Percentiles rank a stretch among this genome's conserved stretches.
phyloP scores from a whole-genome alignment of 2,888 invertebrate species.

The Marasmarcha lunaedactyla region DNA sequence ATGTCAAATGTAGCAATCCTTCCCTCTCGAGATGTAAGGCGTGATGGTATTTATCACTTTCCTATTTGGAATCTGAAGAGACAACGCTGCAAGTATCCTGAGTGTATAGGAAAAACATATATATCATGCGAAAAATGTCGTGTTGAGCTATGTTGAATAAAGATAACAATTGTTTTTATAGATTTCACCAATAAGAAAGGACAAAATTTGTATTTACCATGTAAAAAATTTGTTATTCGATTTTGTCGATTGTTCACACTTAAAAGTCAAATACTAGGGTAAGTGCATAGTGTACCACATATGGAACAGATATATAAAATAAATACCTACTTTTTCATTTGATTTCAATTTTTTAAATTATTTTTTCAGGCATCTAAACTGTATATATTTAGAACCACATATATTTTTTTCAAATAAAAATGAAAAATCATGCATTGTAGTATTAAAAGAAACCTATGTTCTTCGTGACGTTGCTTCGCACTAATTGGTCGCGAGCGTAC shows the following conservation, averaged over 20 bases:
- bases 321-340: not conserved
- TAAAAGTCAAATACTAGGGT: conserved; percentile 1
- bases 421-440: conserved; percentile 1
- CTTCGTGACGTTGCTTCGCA: no score
- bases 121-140: conserved; percentile 15
- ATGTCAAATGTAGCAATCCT: conserved; percentile 9
- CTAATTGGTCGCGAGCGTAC: no score
- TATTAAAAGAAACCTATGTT: no score
- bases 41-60: conserved; percentile 16
- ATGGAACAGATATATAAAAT: conserved; percentile 7
- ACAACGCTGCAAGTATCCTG: conserved; percentile 16
- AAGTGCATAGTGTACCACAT: conserved; percentile 4
- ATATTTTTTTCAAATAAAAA: not conserved
- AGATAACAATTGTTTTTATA: conserved; percentile 17
- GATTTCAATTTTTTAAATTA: not conserved
- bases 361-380: not conserved
- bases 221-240: not conserved
- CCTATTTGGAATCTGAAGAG: conserved; percentile 15
- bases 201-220: conserved; percentile 1
- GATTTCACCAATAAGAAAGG: conserved; percentile 8
- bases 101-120: conserved; percentile 14
- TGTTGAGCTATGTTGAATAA: conserved; percentile 16
- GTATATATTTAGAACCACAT: not conserved
- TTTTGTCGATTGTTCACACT: not conserved
- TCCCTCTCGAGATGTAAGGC: conserved; percentile 15